These are phyloP conservation scores for Gadopsis bispinosus DNA, from an alignment of 2,797 vertebrate species.

Conservation along the genomic window DNA sequence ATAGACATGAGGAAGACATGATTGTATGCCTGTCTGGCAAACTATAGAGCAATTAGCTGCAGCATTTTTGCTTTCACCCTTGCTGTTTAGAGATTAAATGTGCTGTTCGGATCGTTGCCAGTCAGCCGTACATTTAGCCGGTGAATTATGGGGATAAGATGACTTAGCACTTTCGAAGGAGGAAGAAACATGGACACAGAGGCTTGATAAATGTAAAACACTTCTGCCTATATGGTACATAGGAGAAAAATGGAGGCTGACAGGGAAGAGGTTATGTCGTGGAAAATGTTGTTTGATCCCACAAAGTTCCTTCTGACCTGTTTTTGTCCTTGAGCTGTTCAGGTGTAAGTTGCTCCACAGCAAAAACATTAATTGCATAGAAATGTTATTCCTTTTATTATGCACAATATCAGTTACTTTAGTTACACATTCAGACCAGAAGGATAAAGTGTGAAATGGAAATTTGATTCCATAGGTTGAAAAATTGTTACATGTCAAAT, in stretches of 20 bases:
- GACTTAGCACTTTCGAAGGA: slow-evolving; percentile 38
- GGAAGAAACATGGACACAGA: slow-evolving; percentile 23
- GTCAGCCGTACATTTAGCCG: slow-evolving; percentile 34
- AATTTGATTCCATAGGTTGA: neutral
- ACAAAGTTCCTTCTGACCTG: neutral
- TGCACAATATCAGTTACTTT: neutral
- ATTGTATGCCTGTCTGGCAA: slow-evolving; percentile 12
- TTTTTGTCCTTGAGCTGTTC: slow-evolving; percentile 6
- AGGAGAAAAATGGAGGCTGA: slow-evolving; percentile 21
- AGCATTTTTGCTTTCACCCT: neutral
- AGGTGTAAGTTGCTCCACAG: neutral
- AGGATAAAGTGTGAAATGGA: neutral
- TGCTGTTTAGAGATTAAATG: slow-evolving; percentile 40
- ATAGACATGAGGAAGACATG: slow-evolving; percentile 42
- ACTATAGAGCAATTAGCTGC: slow-evolving; percentile 13
- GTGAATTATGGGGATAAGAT: slow-evolving; percentile 63
- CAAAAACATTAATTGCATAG: neutral
- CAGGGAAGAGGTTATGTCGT: neutral
- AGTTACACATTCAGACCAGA: neutral
- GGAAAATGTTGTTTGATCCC: slow-evolving; percentile 13
- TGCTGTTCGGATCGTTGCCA: slow-evolving; percentile 34
- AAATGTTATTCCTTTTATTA: neutral
- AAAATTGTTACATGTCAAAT: neutral
- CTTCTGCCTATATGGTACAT: neutral
- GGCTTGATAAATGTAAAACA: slow-evolving; percentile 52